Conservation (phyloP, 2,888 invertebrate species). For the Acronicta leporina region DNA sequence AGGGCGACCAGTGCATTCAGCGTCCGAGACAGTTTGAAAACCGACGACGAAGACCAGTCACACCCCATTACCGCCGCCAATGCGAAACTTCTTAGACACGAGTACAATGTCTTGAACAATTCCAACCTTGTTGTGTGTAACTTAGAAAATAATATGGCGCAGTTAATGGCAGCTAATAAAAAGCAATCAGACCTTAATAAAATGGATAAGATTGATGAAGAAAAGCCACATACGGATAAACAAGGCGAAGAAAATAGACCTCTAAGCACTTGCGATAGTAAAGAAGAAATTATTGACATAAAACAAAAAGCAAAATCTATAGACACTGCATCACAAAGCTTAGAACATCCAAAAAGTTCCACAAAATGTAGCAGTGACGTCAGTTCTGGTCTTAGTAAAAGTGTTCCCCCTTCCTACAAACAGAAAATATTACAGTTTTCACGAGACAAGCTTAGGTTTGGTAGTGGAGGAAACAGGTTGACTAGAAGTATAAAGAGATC, state of each 20-base stretch:
- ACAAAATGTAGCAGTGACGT: constrained; percentile 82
- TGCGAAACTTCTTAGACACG: constrained; percentile 82
- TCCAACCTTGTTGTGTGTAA: constrained; percentile 86
- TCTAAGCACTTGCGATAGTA: constrained; percentile 49
- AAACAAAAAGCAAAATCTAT: constrained; percentile 76
- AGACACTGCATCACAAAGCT: constrained; percentile 83
- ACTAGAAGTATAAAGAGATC: constrained; percentile 86
- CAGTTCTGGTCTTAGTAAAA: constrained; percentile 83
- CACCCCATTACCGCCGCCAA: constrained; percentile 84
- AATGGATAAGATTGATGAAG: constrained; percentile 85
- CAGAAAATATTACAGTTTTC: constrained; percentile 86
- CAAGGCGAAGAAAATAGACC: constrained; percentile 50
- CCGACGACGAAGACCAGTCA: constrained; percentile 85
- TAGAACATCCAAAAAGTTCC: constrained; percentile 83
- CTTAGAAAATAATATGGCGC: constrained; percentile 86
- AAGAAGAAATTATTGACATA: constrained; percentile 60
- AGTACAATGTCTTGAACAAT: constrained; percentile 85
- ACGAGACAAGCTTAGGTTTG: constrained; percentile 83
- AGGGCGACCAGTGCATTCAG: constrained; percentile 86
- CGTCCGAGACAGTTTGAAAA: constrained; percentile 84
- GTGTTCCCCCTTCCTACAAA: constrained; percentile 87
- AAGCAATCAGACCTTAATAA: constrained; percentile 76
- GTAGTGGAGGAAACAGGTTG: constrained; percentile 82
- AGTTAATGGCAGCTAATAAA: constrained; percentile 78
- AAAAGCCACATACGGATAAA: constrained; percentile 72